These are phyloP conservation scores for Trichoplusia ni DNA, from an alignment of 1,140 invertebrate genomes.

Conservation along the genomic window DNA sequence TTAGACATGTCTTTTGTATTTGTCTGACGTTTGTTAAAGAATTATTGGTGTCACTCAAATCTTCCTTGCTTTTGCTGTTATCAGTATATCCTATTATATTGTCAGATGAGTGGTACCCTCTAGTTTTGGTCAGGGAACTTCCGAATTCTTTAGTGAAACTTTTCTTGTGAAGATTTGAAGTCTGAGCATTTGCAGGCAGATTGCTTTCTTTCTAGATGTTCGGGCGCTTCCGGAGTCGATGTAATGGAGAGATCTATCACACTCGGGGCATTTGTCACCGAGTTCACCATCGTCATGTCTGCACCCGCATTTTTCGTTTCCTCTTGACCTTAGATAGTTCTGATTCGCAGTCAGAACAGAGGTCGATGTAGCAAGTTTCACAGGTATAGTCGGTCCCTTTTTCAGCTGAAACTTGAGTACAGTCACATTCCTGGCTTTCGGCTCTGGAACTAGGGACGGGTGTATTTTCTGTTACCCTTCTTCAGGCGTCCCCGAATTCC, in stretches of 20 bases:
- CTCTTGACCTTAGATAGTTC: slow-evolving; percentile 61
- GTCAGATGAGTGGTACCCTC: slow-evolving; percentile 74
- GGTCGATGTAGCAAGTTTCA: slow-evolving; percentile 72
- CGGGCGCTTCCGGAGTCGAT: slow-evolving; percentile 68
- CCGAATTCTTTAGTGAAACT: slow-evolving; percentile 70
- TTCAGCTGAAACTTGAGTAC: slow-evolving; percentile 64
- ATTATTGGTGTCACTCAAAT: slow-evolving; percentile 62
- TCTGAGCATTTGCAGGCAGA: slow-evolving; percentile 68
- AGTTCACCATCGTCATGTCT: slow-evolving; percentile 48
- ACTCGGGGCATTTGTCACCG: slow-evolving; percentile 69
- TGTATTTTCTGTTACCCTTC: slow-evolving; percentile 69
- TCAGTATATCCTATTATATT: slow-evolving; percentile 72
- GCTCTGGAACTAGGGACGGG: slow-evolving; percentile 52
- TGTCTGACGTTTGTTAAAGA: slow-evolving; percentile 61
- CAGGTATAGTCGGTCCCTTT: slow-evolving; percentile 75
- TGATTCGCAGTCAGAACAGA: slow-evolving; percentile 71
- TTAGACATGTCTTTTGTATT: slow-evolving; percentile 77
- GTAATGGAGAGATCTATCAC: slow-evolving; percentile 67
- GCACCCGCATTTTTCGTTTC: slow-evolving; percentile 60
- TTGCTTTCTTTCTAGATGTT: slow-evolving; percentile 65
- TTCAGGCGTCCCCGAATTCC: slow-evolving; percentile 83
- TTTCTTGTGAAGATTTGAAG: slow-evolving; percentile 75
- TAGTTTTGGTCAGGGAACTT: slow-evolving; percentile 62
- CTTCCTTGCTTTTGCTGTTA: slow-evolving; percentile 63
- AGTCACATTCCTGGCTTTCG: slow-evolving; percentile 68